Conservation (phyloP, 2,113 vertebrate species). For the Scalopus aquaticus region DNA sequence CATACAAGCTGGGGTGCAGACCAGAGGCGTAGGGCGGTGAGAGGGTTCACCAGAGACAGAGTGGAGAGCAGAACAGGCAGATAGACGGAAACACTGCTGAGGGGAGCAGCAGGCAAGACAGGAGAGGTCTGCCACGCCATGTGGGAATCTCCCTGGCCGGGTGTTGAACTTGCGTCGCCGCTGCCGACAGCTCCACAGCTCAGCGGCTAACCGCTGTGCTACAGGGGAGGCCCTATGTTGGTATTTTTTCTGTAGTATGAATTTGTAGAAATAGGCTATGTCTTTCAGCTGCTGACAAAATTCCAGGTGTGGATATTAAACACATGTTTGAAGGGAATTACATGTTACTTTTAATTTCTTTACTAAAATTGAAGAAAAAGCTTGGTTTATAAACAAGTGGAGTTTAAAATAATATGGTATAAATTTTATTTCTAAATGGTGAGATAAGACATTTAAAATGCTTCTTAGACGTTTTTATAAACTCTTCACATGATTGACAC, state of each 20-base stretch:
- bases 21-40: no score
- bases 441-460: neutral
- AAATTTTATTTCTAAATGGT: constrained; percentile 14
- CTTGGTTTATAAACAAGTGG: neutral
- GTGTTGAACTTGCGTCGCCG: no score
- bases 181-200: no score
- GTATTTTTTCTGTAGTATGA: neutral
- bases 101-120: no score
- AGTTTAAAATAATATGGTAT: constrained; percentile 19
- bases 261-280: constrained; percentile 20
- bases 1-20: no score
- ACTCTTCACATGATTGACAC: neutral
- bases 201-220: no score
- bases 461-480: neutral
- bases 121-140: no score
- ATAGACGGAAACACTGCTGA: no score
- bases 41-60: no score
- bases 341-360: neutral
- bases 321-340: neutral
- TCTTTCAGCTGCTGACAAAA: constrained; percentile 16
- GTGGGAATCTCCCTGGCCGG: no score
- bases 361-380: constrained; percentile 16
- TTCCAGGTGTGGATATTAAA: neutral
- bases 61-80: no score
- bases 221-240: no score